Percentiles rank a stretch among this genome's conserved stretches.
These are phyloP conservation scores for Reinhardtius hippoglossoides DNA, from an alignment of 2,113 vertebrate genomes.

Conservation along the genomic window DNA sequence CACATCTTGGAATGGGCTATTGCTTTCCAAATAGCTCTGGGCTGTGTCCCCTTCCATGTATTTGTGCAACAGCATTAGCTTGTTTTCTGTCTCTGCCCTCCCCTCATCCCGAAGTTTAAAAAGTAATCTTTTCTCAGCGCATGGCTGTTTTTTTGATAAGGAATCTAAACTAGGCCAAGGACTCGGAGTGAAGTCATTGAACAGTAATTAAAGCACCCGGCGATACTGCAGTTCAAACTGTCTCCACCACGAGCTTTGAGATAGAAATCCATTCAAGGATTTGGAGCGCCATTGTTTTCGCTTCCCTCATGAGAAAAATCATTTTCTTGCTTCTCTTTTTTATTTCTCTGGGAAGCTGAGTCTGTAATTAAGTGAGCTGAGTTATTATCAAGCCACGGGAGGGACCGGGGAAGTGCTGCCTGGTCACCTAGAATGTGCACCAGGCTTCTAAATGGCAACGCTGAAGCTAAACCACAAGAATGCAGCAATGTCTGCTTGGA, in stretches of 20 bases:
- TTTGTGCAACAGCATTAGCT: slow-evolving; percentile 77
- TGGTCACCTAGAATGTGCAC: slow-evolving; percentile 54
- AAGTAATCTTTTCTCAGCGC: slow-evolving; percentile 82
- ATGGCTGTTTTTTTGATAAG: slow-evolving; percentile 80
- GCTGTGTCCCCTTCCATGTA: slow-evolving; percentile 81
- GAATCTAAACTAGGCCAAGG: slow-evolving; percentile 86
- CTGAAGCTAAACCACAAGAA: neutral
- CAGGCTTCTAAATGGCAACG: slow-evolving; percentile 6
- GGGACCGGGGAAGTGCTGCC: slow-evolving; percentile 29
- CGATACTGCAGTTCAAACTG: slow-evolving; percentile 70
- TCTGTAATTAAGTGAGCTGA: slow-evolving; percentile 79
- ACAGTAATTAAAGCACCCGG: slow-evolving; percentile 79
- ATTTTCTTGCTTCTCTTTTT: slow-evolving; percentile 74
- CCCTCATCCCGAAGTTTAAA: slow-evolving; percentile 76
- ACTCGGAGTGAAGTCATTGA: slow-evolving; percentile 79
- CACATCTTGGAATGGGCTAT: slow-evolving; percentile 91
- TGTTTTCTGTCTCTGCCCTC: slow-evolving; percentile 68
- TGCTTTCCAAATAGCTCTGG: slow-evolving; percentile 84
- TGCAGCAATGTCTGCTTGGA: neutral
- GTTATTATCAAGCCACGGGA: slow-evolving; percentile 71
- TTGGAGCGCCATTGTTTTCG: slow-evolving; percentile 81
- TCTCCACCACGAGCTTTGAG: slow-evolving; percentile 73
- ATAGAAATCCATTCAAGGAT: slow-evolving; percentile 82
- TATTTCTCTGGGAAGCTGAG: slow-evolving; percentile 66
- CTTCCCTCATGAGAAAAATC: slow-evolving; percentile 77